phyloP scores from a whole-genome alignment of 2,797 vertebrate genomes.

The Botia almorhae region DNA sequence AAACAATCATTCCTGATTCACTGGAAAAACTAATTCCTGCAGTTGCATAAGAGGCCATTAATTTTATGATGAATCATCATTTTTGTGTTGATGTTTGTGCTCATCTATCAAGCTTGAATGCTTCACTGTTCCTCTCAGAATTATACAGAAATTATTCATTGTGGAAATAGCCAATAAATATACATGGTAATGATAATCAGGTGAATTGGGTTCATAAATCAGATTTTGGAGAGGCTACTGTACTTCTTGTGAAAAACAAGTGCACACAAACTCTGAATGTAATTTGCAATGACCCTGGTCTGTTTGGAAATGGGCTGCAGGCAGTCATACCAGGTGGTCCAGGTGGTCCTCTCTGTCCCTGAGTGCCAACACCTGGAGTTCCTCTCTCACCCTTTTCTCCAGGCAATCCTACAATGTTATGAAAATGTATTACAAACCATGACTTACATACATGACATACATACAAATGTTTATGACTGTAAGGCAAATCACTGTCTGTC shows the following conservation, averaged over 20 bases:
- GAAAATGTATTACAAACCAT: conserved; percentile 7
- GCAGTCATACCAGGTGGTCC: conserved; percentile 89
- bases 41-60: conserved; percentile 33
- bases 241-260: background rate
- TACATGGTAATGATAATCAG: conserved; percentile 17
- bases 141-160: conserved; percentile 1
- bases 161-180: background rate
- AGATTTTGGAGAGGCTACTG: conserved; percentile 2
- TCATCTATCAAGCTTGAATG: conserved; percentile 29
- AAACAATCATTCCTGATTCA: conserved; percentile 15
- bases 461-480: conserved; percentile 17
- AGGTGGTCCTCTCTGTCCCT: conserved; percentile 87
- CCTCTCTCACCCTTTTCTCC: conserved; percentile 98
- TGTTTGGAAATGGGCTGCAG: background rate
- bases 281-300: background rate
- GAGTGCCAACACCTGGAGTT: conserved; percentile 78
- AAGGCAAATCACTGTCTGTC: background rate
- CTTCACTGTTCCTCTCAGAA: conserved; percentile 5
- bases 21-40: conserved; percentile 27
- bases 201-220: conserved; percentile 8
- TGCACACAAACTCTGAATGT: background rate
- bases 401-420: conserved; percentile 78
- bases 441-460: background rate
- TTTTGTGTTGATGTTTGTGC: background rate
- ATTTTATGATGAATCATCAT: conserved; percentile 33